These are phyloP conservation scores for Aphelenchoides avenae DNA, from an alignment of 1,140 invertebrate species.

Conservation along the genomic window DNA sequence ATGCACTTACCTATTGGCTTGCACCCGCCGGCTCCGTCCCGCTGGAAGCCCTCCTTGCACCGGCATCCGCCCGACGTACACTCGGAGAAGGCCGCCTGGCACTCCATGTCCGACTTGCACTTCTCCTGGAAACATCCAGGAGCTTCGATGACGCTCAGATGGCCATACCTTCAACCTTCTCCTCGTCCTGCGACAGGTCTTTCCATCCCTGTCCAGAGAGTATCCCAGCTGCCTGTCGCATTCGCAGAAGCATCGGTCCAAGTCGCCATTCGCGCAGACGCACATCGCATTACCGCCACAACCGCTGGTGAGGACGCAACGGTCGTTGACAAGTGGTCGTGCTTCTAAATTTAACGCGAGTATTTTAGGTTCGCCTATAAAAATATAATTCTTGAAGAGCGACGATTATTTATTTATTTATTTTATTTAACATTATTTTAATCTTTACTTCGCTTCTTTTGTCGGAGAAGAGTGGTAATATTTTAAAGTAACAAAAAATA, in stretches of 20 bases:
- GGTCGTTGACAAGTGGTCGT: constrained; percentile 12
- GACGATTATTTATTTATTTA: no score
- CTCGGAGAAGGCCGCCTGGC: constrained; percentile 47
- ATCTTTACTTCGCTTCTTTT: no score
- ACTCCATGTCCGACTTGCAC: constrained; percentile 48
- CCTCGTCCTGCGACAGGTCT: constrained; percentile 37
- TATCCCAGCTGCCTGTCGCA: constrained; percentile 47
- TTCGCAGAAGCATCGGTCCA: constrained; percentile 47
- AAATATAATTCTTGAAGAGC: no score
- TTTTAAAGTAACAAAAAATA: no score
- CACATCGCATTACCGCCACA: constrained; percentile 19
- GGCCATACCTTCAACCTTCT: constrained; percentile 38
- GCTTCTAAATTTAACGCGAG: no score
- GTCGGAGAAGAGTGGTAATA: no score
- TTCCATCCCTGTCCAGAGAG: constrained; percentile 34
- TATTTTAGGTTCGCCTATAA: no score
- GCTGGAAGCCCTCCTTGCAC: constrained; percentile 49
- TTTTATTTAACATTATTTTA: no score
- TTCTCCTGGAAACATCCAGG: constrained; percentile 26
- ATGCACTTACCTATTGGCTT: constrained; percentile 40
- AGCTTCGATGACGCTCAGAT: not conserved
- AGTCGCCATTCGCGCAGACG: constrained; percentile 7
- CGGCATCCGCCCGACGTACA: constrained; percentile 46
- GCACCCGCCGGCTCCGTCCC: constrained; percentile 48
- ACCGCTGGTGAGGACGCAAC: constrained; percentile 1